Evolutionary conservation across 37 sponge, comb jelly and placozoan species (phyloP).

Genomic region (Diacarnus erythraeanus): DNA sequence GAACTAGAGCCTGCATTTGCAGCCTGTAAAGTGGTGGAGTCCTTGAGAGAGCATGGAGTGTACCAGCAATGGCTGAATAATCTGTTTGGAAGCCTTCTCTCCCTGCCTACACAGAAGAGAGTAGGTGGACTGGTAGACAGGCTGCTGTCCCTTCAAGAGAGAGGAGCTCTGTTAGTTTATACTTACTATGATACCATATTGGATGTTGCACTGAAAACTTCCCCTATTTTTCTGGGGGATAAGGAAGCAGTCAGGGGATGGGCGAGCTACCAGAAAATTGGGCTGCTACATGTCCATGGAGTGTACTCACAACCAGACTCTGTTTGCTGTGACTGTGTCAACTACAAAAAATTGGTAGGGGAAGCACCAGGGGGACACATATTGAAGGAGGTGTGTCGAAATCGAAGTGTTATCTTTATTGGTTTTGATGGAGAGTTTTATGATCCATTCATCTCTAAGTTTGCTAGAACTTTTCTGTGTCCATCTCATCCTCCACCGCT

Average conservation of each 20-base stretch:
- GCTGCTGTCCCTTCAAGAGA: slow-evolving; percentile 21
- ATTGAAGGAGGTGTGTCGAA: slow-evolving; percentile 38
- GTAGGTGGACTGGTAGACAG: slow-evolving; percentile 13
- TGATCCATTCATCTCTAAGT: slow-evolving; percentile 53
- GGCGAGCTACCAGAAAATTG: slow-evolving; percentile 12
- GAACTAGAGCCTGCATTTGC: slow-evolving; percentile 59
- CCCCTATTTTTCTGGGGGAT: slow-evolving; percentile 22
- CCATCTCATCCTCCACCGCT: background rate
- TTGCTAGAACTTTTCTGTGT: slow-evolving; percentile 23
- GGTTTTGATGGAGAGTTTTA: slow-evolving; percentile 46
- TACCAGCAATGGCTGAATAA: slow-evolving; percentile 59
- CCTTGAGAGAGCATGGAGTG: slow-evolving; percentile 9
- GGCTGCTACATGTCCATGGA: slow-evolving; percentile 59
- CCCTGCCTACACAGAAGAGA: background rate
- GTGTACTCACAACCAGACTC: slow-evolving; percentile 12
- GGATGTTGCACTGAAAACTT: slow-evolving; percentile 11
- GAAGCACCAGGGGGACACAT: slow-evolving; percentile 12
- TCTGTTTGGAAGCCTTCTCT: slow-evolving; percentile 17
- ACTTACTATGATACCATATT: slow-evolving; percentile 49
- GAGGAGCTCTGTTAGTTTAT: slow-evolving; percentile 36
- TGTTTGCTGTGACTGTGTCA: slow-evolving; percentile 34
- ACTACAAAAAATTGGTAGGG: slow-evolving; percentile 20
- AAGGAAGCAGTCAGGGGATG: slow-evolving; percentile 42
- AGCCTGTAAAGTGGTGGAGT: slow-evolving; percentile 31
- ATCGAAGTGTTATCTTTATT: slow-evolving; percentile 26